Evolutionary conservation across 2,888 invertebrate species (phyloP).

Genomic region (Eucriotettix oculatus): DNA sequence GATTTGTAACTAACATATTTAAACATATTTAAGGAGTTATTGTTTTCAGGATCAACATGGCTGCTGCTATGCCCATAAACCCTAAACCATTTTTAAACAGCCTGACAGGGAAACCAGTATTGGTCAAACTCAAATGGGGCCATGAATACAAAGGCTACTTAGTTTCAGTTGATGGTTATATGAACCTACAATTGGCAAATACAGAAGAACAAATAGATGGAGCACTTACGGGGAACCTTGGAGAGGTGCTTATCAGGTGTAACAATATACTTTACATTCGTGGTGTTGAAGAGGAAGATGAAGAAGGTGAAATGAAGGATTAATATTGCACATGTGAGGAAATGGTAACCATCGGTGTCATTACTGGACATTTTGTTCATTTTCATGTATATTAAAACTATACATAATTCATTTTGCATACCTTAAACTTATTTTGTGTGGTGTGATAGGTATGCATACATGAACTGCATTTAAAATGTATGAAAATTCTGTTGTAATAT

Average conservation of each 20-base stretch:
- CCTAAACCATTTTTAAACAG: constrained; percentile 98
- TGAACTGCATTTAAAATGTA: too few relatives aligned
- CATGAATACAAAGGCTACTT: constrained; percentile 98
- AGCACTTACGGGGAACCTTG: constrained; percentile 76
- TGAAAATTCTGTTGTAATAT: too few relatives aligned
- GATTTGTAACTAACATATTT: too few relatives aligned
- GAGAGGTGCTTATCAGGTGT: constrained; percentile 92
- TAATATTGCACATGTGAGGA: constrained; percentile 22
- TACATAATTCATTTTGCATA: too few relatives aligned
- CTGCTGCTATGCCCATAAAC: constrained; percentile 88
- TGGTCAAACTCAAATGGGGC: constrained; percentile 98
- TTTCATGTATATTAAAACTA: too few relatives aligned
- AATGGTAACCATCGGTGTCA: too few relatives aligned
- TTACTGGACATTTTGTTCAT: too few relatives aligned
- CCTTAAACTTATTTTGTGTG: too few relatives aligned
- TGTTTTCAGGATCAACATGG: constrained; percentile 31
- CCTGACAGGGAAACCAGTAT: constrained; percentile 91
- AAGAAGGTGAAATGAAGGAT: constrained; percentile 91
- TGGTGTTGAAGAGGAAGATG: constrained; percentile 91
- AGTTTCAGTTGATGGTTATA: constrained; percentile 96
- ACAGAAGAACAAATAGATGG: constrained; percentile 96
- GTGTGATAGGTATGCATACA: too few relatives aligned
- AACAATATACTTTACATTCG: constrained; percentile 93
- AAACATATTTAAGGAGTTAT: too few relatives aligned
- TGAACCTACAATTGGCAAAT: constrained; percentile 96